Percentiles rank a stretch among this genome's conserved stretches.
Evolutionary conservation across 2,888 invertebrate genomes (phyloP).

Genomic region (Erebia epiphron): DNA sequence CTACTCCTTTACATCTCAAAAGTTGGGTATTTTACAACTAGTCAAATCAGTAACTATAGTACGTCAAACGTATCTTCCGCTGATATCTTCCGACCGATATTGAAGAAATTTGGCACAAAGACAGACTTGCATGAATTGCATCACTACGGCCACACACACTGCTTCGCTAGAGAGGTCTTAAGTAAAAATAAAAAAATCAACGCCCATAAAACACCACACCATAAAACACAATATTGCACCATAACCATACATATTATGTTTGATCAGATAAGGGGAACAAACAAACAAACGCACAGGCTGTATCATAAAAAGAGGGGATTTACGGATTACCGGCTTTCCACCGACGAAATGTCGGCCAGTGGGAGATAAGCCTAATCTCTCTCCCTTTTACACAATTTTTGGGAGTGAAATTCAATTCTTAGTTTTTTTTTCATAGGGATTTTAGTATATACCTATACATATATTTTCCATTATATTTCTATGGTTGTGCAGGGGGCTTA

Average conservation of each 20-base stretch:
- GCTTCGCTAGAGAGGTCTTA: no score
- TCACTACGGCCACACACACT: no score
- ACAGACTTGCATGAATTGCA: no score
- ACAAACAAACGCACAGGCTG: conserved; percentile 12
- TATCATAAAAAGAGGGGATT: conserved; percentile 21
- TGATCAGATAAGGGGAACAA: conserved; percentile 20
- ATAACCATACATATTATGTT: conserved; percentile 7
- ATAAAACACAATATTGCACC: background rate
- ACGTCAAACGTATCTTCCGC: no score
- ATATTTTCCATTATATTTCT: no score
- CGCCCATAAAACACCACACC: no score
- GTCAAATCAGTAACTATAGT: no score
- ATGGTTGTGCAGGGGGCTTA: background rate
- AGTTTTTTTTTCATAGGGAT: background rate
- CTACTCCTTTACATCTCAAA: no score
- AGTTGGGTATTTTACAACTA: no score
- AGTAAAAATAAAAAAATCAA: background rate
- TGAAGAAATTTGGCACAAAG: no score
- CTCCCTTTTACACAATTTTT: conserved; percentile 17
- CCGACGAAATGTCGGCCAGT: conserved; percentile 17
- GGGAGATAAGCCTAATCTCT: conserved; percentile 17
- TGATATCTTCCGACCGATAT: no score
- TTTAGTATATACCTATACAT: no score
- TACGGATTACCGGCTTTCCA: conserved; percentile 8
- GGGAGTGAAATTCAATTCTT: conserved; percentile 4